A percentile compares a stretch with the other conserved stretches of the same genome.
These are phyloP conservation scores for Polymixis flavicincta DNA, from an alignment of 2,888 invertebrate species.

Conservation along the genomic window DNA sequence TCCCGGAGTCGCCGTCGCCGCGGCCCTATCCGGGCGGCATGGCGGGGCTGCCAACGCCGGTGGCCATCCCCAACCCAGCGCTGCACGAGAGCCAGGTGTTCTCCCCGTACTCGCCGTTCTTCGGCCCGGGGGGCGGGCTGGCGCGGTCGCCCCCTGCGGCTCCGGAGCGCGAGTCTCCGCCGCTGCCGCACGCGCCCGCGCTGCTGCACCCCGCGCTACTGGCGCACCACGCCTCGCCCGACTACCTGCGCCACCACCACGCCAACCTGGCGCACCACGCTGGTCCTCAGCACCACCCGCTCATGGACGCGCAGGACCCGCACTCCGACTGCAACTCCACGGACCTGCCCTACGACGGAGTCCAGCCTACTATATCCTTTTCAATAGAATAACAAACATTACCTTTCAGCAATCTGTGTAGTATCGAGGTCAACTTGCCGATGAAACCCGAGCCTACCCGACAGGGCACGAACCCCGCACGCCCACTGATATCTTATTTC, in stretches of 20 bases:
- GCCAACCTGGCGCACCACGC: constrained; percentile 94
- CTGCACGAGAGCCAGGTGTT: constrained; percentile 98
- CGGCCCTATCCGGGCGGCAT: constrained; percentile 95
- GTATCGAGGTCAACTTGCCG: constrained; percentile 66
- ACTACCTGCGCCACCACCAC: constrained; percentile 94
- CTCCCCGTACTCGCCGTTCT: constrained; percentile 97
- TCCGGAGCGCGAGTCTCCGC: constrained; percentile 95
- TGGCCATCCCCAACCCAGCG: constrained; percentile 99
- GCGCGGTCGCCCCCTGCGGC: constrained; percentile 91
- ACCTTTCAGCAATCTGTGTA: constrained; percentile 42
- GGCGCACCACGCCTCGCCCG: constrained; percentile 95
- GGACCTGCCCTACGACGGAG: constrained; percentile 97
- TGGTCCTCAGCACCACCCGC: constrained; percentile 93
- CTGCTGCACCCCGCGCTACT: constrained; percentile 96
- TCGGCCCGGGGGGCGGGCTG: constrained; percentile 91
- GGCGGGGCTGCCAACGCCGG: constrained; percentile 96
- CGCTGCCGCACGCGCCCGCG: constrained; percentile 95
- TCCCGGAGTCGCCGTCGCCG: constrained; percentile 93
- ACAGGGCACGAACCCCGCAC: constrained; percentile 74
- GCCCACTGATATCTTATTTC: constrained; percentile 89
- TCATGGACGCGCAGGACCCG: constrained; percentile 96
- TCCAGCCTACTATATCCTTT: constrained; percentile 99
- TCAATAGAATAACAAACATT: constrained; percentile 57
- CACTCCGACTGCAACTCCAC: constrained; percentile 97
- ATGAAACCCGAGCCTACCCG: constrained; percentile 68